These are phyloP conservation scores for Oostethus manadensis DNA, from an alignment of 2,113 vertebrate genomes.

Conservation along the genomic window DNA sequence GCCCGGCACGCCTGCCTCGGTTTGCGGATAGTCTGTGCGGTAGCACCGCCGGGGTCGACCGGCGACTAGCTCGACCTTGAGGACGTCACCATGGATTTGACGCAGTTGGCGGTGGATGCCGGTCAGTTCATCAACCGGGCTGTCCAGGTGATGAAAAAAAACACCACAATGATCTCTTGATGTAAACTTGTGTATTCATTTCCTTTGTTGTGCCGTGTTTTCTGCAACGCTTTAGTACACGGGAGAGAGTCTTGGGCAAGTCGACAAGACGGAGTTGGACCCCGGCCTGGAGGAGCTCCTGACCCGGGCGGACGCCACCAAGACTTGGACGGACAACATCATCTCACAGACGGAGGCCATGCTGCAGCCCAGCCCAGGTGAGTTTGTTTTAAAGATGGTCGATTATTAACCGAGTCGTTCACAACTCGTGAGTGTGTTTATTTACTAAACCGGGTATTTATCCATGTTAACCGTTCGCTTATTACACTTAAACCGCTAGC, in stretches of 20 bases:
- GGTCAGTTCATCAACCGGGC: constrained; percentile 84
- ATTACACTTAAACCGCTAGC: too few species aligned
- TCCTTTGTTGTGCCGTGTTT: neutral
- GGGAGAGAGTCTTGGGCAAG: constrained; percentile 91
- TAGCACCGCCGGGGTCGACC: neutral
- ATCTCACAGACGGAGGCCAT: constrained; percentile 93
- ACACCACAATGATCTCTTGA: too few species aligned
- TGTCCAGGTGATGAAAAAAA: constrained; percentile 69
- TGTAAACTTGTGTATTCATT: too few species aligned
- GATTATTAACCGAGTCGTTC: neutral
- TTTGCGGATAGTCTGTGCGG: neutral
- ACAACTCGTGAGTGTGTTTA: too few species aligned
- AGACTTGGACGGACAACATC: constrained; percentile 92
- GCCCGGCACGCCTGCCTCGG: neutral
- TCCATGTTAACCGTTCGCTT: too few species aligned
- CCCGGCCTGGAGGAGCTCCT: constrained; percentile 88
- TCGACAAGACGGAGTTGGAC: constrained; percentile 89
- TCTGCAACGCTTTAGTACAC: constrained; percentile 77
- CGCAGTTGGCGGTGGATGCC: constrained; percentile 80
- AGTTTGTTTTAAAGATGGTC: constrained; percentile 10
- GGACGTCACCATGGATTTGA: constrained; percentile 64
- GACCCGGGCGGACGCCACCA: constrained; percentile 86
- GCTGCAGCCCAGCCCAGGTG: constrained; percentile 93
- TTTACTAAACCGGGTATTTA: too few species aligned
- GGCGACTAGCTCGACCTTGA: neutral